A percentile compares a stretch with the other conserved stretches of the same genome.
These are phyloP conservation scores for Heliothis peltigera DNA, from an alignment of 2,888 invertebrate genomes.

Conservation along the genomic window DNA sequence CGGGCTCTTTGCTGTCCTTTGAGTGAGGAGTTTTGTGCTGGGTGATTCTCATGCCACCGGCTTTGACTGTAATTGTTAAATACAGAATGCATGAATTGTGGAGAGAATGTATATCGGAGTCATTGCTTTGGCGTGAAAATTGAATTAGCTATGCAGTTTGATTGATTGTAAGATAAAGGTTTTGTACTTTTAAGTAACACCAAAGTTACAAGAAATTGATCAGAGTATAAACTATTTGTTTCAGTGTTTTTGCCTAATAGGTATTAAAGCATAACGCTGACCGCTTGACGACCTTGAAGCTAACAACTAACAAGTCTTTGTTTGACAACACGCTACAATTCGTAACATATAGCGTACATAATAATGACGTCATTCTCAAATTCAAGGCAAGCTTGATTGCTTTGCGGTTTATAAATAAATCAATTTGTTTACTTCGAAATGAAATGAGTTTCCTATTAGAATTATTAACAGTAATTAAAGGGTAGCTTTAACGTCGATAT, in stretches of 20 bases:
- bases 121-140: neutral
- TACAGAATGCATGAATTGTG: neutral
- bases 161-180: neutral
- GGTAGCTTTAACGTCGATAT: neutral
- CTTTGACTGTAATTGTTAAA: conserved; percentile 92
- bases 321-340: conserved; percentile 70
- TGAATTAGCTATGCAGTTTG: neutral
- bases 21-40: conserved; percentile 94
- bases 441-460: neutral
- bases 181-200: neutral
- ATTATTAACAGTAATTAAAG: neutral
- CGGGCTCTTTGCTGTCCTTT: conserved; percentile 90
- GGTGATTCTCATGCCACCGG: conserved; percentile 97
- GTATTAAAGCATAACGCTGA: conserved; percentile 11
- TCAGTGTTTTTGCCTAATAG: neutral
- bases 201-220: too few species aligned
- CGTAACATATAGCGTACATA: conserved; percentile 36
- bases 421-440: conserved; percentile 29
- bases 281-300: conserved; percentile 69
- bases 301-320: conserved; percentile 60
- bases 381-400: conserved; percentile 37
- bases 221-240: neutral
- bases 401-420: conserved; percentile 28
- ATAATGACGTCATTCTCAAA: conserved; percentile 60
- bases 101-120: neutral